Conservation (phyloP, 2,797 vertebrate species). For the Chelon labrosus region DNA sequence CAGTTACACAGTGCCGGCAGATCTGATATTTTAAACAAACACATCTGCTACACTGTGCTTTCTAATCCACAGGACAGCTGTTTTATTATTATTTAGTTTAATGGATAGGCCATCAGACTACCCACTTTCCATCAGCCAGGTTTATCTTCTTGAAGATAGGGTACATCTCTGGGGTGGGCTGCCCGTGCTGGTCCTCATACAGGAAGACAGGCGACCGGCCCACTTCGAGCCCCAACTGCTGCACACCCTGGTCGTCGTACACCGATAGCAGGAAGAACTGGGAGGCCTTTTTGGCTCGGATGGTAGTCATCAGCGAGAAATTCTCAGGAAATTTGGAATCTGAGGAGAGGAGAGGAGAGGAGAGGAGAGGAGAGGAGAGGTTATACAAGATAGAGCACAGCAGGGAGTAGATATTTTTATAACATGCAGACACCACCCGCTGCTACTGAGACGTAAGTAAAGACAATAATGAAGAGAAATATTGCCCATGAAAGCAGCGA, state of each 20-base stretch:
- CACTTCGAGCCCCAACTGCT: slow-evolving; percentile 91
- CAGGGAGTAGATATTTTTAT: slow-evolving; percentile 54
- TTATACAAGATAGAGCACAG: slow-evolving; percentile 49
- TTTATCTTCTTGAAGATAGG: slow-evolving; percentile 89
- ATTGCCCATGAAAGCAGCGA: slow-evolving; percentile 43
- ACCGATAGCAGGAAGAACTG: slow-evolving; percentile 90
- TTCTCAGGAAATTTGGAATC: slow-evolving; percentile 88
- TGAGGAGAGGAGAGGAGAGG: slow-evolving; percentile 51
- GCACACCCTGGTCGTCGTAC: slow-evolving; percentile 87
- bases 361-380: slow-evolving; percentile 22
- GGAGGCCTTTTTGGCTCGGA: slow-evolving; percentile 85
- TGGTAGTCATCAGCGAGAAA: slow-evolving; percentile 90
- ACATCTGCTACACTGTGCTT: neutral
- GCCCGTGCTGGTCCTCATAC: slow-evolving; percentile 88
- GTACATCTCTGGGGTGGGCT: slow-evolving; percentile 83
- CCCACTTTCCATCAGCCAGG: slow-evolving; percentile 92
- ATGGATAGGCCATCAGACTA: slow-evolving; percentile 33
- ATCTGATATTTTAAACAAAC: neutral
- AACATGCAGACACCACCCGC: slow-evolving; percentile 44
- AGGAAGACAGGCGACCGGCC: slow-evolving; percentile 88
- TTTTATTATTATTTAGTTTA: neutral
- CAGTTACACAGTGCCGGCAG: neutral
- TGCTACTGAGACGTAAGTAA: slow-evolving; percentile 51
- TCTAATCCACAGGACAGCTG: slow-evolving; percentile 1
- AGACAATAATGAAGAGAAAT: slow-evolving; percentile 66